Conservation (phyloP, 2,113 vertebrate species). For the human (Homo sapiens) region DNA sequence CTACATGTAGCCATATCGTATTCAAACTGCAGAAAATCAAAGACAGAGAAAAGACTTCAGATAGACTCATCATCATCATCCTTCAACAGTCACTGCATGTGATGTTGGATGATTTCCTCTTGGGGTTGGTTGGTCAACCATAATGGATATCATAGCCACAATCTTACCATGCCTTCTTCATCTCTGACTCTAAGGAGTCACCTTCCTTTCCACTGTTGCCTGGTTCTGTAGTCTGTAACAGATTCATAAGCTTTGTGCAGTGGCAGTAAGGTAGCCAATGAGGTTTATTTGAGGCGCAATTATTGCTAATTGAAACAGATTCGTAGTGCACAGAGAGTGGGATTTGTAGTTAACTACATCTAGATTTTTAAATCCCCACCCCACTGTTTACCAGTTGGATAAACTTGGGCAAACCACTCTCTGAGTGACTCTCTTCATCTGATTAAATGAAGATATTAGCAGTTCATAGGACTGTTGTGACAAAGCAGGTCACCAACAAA, state of each 20-base stretch:
- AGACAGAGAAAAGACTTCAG: background rate
- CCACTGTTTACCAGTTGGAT: background rate
- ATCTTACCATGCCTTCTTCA: background rate
- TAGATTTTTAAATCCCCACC: background rate
- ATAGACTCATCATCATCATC: background rate
- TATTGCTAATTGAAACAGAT: too few species aligned
- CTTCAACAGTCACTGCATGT: background rate
- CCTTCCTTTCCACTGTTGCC: background rate
- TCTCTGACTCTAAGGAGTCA: background rate
- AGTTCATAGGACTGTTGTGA: background rate
- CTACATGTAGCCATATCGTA: background rate
- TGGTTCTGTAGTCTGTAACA: background rate
- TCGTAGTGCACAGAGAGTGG: background rate
- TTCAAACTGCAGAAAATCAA: background rate
- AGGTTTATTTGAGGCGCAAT: too few species aligned
- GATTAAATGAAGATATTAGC: background rate
- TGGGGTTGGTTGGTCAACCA: background rate
- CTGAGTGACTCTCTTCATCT: background rate
- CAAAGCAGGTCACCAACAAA: background rate
- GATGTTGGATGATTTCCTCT: background rate
- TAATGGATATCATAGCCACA: background rate
- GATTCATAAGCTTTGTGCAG: too few species aligned
- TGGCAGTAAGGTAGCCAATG: too few species aligned
- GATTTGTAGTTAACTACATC: background rate
- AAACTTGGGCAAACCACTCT: background rate